phyloP scores from a whole-genome alignment of 2,113 vertebrate species.

The human region DNA sequence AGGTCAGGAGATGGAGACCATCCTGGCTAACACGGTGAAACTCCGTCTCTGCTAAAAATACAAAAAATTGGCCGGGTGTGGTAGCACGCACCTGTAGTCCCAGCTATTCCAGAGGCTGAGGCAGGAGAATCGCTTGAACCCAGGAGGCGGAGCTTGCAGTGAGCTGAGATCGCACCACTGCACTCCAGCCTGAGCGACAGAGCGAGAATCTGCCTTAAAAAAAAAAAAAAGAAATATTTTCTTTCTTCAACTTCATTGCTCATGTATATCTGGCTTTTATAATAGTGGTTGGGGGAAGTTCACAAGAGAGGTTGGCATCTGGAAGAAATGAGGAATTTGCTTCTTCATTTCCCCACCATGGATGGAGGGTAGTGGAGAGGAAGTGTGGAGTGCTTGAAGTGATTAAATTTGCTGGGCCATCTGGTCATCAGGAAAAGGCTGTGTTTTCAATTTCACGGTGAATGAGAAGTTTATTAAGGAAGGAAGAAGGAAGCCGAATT shows the following conservation, averaged over 20 bases:
- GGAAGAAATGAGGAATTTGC: constrained; percentile 55
- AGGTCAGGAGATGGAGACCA: too few relatives aligned
- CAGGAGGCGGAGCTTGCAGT: too few relatives aligned
- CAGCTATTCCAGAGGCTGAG: too few relatives aligned
- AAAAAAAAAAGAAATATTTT: not conserved
- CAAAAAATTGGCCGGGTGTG: too few relatives aligned
- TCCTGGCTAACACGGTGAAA: too few relatives aligned
- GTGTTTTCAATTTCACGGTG: constrained; percentile 71
- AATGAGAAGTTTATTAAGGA: constrained; percentile 68
- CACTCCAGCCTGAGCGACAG: too few relatives aligned
- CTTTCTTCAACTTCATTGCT: constrained; percentile 22
- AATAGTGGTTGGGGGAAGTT: not conserved
- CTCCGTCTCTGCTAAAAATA: too few relatives aligned
- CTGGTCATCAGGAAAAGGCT: constrained; percentile 71
- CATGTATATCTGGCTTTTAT: constrained; percentile 20
- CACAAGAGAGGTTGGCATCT: constrained; percentile 44
- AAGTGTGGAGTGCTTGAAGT: constrained; percentile 56
- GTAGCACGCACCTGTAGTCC: too few relatives aligned
- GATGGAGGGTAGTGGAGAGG: constrained; percentile 8
- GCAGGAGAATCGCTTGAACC: too few relatives aligned
- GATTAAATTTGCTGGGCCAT: constrained; percentile 68
- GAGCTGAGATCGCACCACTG: too few relatives aligned
- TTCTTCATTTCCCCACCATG: not conserved
- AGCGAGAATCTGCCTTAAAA: too few relatives aligned
- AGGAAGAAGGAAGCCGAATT: constrained; percentile 9